Evolutionary conservation across 2,888 invertebrate species (phyloP).

Genomic region (Strigamia maritima): DNA sequence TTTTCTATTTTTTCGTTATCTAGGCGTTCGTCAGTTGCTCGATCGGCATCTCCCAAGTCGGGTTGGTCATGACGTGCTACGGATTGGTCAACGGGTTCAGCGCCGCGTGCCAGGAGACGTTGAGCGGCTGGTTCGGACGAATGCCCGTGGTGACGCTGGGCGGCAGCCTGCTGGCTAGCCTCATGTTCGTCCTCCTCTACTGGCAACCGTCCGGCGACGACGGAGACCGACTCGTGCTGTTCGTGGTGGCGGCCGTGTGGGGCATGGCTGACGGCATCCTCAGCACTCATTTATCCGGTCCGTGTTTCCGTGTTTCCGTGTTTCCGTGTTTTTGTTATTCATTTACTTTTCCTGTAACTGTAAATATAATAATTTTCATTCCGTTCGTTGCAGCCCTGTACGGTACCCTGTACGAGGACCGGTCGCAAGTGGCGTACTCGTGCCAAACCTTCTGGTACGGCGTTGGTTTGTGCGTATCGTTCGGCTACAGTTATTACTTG

Average conservation of each 20-base stretch:
- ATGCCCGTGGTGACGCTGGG: slow-evolving; percentile 26
- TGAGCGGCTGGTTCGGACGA: slow-evolving; percentile 18
- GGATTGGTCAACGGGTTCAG: slow-evolving; percentile 31
- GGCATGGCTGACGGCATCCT: slow-evolving; percentile 27
- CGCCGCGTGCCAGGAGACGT: not conserved
- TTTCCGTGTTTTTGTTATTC: not conserved
- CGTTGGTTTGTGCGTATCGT: slow-evolving; percentile 35
- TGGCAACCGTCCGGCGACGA: slow-evolving; percentile 4
- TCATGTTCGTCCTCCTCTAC: not conserved
- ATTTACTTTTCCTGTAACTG: no score
- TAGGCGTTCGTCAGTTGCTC: slow-evolving; percentile 37
- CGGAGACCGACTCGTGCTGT: not conserved
- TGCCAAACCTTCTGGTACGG: slow-evolving; percentile 37
- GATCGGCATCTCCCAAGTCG: slow-evolving; percentile 33
- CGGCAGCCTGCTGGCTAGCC: not conserved
- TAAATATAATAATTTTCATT: no score
- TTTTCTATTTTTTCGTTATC: not conserved
- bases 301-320: not conserved
- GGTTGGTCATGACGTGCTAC: slow-evolving; percentile 37
- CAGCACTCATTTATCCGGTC: slow-evolving; percentile 27
- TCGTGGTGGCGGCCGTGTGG: slow-evolving; percentile 8
- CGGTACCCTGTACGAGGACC: slow-evolving; percentile 31
- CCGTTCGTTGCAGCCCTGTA: not conserved
- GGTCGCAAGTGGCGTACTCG: slow-evolving; percentile 36
- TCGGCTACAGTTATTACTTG: slow-evolving; percentile 38